Evolutionary conservation across 2,113 vertebrate species (phyloP).

Genomic region (Urocynchramus pylzowi): DNA sequence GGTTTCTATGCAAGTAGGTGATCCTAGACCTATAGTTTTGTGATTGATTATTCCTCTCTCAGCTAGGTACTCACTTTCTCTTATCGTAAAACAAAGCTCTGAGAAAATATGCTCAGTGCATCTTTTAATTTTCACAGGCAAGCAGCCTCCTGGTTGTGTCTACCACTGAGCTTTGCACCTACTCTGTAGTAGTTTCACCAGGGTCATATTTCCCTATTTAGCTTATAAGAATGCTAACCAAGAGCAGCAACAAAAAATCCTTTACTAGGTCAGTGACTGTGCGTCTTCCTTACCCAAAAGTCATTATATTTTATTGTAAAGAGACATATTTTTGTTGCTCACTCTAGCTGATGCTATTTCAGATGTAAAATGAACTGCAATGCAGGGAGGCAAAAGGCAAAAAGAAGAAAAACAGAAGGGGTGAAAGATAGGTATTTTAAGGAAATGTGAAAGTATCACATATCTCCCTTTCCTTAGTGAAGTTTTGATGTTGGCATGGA

Average conservation of each 20-base stretch:
- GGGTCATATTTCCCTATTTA: not conserved
- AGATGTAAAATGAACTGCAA: not conserved
- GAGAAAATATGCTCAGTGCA: not conserved
- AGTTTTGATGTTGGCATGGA: not conserved
- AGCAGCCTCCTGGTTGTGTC: not conserved
- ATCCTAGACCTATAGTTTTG: not conserved
- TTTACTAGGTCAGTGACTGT: not conserved
- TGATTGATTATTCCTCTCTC: not conserved
- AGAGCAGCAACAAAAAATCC: not conserved
- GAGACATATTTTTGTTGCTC: not conserved
- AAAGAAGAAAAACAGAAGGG: not conserved
- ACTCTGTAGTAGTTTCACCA: not conserved
- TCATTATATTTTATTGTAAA: not conserved
- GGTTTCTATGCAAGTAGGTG: not conserved
- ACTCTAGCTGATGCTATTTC: not conserved
- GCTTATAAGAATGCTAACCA: not conserved
- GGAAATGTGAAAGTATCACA: not conserved
- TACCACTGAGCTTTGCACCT: not conserved
- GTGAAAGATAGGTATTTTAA: not conserved
- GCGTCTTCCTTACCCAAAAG: accelerated
- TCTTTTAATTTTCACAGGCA: not conserved
- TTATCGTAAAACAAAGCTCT: not conserved
- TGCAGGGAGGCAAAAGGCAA: not conserved
- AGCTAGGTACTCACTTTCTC: not conserved
- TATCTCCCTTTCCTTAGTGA: not conserved